Base-by-base conservation (phyloP, 2,888 invertebrate species). In the Parelbella ahira region DNA sequence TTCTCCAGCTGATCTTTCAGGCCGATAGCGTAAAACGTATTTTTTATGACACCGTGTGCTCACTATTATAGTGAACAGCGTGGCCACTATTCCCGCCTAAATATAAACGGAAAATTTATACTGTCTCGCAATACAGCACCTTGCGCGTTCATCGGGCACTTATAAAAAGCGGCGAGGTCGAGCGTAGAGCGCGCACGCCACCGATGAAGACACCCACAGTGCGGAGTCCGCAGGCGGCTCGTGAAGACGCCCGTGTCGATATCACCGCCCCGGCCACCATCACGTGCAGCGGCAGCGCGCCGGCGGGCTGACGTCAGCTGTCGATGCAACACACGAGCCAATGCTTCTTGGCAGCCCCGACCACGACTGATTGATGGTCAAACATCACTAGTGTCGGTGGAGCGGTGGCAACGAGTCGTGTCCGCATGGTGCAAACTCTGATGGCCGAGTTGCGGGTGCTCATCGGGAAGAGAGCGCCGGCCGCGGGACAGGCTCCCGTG, bases 131-230 rank as follows among this genome's bases (percentile, higher is more conserved):
- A 39, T 65, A 78, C 50, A 56, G 63, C 70, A 77, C 75, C 74
- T 82, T 77, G 73, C 78, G 71, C 73, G 65, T 79, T 79, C 82
- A 74, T 76, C 77, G 76, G 77, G 59, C 75, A 76, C 80, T 81
- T 86, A 86, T 84, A 84, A 86, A 86, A 84, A 84, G 84, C 75
- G 68, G 63, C 74, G 84, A 87, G 87, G 84, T 83, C 84, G 79
- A 67, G 63, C 75, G 67, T 61, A 65, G 63, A 55, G 58, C 67
- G 69, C 61, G 56, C 58, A 36, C 25, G 25, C 25, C 18, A 24
- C 24, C 38, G 32, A 18, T n/a, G n/a, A n/a, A n/a, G n/a, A n/a
- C 24, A 56, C 71, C 64, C 63, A 70, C 86, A 86, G 86, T 84
- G 79, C 72, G 63, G 72, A 63, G 67, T 65, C 75, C 81, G 79